phyloP scores from a whole-genome alignment of 2,113 vertebrate genomes.

The Gorsachius goisagi region DNA sequence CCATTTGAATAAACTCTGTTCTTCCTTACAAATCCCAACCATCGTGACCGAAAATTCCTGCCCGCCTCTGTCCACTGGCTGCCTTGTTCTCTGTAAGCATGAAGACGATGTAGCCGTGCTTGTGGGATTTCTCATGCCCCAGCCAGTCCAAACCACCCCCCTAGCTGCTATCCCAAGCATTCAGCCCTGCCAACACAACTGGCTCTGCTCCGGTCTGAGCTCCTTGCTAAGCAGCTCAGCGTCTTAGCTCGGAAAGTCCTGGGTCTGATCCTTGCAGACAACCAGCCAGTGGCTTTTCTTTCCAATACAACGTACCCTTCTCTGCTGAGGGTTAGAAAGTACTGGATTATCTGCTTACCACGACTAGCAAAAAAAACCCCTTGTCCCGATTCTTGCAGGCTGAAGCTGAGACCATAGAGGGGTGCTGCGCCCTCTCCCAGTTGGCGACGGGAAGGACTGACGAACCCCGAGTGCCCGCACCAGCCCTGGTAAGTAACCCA shows the following conservation, averaged over 20 bases:
- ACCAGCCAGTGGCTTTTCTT: background rate
- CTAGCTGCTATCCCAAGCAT: background rate
- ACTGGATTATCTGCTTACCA: background rate
- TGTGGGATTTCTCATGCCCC: background rate
- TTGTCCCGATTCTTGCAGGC: constrained; percentile 50
- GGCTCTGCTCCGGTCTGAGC: background rate
- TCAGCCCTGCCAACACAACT: background rate
- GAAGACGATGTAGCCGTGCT: background rate
- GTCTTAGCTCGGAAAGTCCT: background rate
- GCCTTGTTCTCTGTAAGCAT: background rate
- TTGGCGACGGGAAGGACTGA: background rate
- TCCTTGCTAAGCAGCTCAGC: constrained; percentile 33
- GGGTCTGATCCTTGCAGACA: background rate
- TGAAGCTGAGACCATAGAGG: background rate
- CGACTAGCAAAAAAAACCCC: background rate
- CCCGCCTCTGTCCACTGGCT: accelerated
- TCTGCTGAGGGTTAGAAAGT: background rate
- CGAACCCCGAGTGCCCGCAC: background rate
- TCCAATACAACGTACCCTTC: background rate
- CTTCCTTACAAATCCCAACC: background rate
- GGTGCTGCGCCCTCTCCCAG: background rate
- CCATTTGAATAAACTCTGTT: background rate
- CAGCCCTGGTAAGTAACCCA: constrained; percentile 22
- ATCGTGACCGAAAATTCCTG: accelerated
- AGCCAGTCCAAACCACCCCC: background rate